Base-by-base conservation (phyloP, 2,888 invertebrate genomes). In the Encarsia formosa region DNA sequence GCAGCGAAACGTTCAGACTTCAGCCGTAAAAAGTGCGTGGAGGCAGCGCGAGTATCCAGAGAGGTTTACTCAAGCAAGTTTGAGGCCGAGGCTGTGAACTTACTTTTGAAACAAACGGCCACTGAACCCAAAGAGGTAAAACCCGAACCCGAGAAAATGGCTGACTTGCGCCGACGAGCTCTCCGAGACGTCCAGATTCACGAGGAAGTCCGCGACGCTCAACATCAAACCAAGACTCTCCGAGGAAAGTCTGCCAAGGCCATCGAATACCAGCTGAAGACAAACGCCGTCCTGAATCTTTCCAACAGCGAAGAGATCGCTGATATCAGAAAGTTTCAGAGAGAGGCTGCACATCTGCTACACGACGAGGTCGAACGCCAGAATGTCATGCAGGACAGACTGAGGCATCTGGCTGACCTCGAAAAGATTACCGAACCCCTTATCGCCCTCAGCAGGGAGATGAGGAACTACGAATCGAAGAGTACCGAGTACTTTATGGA, bases 161-260 rank as follows among this genome's bases (percentile, higher is more conserved):
- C 65, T 11, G 63, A 65, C 16, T 41, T 68, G 4, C 63, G 63
- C 44, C 60, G 65, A 3, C 62, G 59, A 34, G 60, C 68, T 0
- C 48, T 73, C 16, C 62, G 58, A 24, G 72, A 73, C 39, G 57
- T 69, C 15, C 71, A 71, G 46, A 48, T 50, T 52, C 60, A 65
- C 52, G 59, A 58, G 38, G 64, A 68, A 22, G 59, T 68, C 0
- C 62, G 63, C 32, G 66, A 69, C 16, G 65, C 65, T 1, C 52
- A 67, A 8, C 66, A 71, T 9, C 65, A 66, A 20, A 67, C 66
- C 2, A 79, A 78, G 59, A 78, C 76, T 63, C 70, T 87, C 40
- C 80, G 85, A 63, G 88, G 87, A 43, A 88, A 85, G 77, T 88
- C 88, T 3, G 88, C 88, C 5, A 83, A 79, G 65, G 83, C 83